These are phyloP conservation scores for Palythoa heliodiscus DNA, from an alignment of 92 coral and sea anemone species.

Conservation along the genomic window DNA sequence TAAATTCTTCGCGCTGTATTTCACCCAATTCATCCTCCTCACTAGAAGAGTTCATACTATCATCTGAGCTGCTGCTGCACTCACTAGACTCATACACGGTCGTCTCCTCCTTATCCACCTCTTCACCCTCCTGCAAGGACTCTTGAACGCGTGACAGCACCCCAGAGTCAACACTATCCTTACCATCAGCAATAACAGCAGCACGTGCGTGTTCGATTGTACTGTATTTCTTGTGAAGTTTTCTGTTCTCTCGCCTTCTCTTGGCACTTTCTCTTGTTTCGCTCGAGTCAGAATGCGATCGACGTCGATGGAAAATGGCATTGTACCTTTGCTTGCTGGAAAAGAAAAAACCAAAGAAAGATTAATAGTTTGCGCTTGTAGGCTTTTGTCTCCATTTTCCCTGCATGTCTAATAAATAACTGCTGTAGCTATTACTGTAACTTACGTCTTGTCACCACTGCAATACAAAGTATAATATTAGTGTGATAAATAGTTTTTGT, in stretches of 20 bases:
- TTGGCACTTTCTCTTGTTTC: constrained; percentile 53
- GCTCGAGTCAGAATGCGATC: constrained; percentile 52
- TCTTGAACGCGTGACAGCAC: background rate
- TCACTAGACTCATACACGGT: background rate
- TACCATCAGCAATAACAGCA: constrained; percentile 37
- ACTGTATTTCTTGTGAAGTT: constrained; percentile 50
- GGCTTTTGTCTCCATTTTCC: no score
- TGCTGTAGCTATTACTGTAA: no score
- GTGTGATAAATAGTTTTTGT: no score
- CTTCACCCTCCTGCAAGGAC: constrained; percentile 16
- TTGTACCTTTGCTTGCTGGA: constrained; percentile 78
- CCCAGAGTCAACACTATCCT: constrained; percentile 3
- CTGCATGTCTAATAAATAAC: no score
- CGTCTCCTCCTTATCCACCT: background rate
- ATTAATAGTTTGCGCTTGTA: background rate
- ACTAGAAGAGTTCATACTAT: constrained; percentile 27
- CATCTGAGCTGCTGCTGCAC: constrained; percentile 34
- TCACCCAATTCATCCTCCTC: background rate
- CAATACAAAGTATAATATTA: no score
- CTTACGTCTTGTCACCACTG: no score
- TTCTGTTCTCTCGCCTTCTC: constrained; percentile 49
- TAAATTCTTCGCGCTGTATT: background rate
- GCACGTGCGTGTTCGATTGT: constrained; percentile 48
- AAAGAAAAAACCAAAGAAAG: background rate
- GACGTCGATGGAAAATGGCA: constrained; percentile 64